phyloP scores from a whole-genome alignment of 2,113 vertebrate genomes.

The Chlorodrepanis virens region DNA sequence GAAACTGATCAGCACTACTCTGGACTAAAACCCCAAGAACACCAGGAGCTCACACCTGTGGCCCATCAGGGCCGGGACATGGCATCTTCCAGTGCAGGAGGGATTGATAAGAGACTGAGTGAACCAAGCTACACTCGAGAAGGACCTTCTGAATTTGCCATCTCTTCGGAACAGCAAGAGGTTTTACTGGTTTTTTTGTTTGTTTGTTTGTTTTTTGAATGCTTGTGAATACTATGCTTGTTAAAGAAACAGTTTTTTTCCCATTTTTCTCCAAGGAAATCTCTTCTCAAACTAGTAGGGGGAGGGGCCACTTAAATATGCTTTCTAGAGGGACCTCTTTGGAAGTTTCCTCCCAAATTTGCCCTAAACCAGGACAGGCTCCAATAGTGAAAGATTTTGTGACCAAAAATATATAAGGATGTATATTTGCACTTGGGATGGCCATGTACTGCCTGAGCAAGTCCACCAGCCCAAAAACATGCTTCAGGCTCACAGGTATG shows the following conservation, averaged over 20 bases:
- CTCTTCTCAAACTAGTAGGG: not conserved
- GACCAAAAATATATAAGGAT: not conserved
- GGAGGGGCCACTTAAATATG: not conserved
- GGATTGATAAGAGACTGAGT: not conserved
- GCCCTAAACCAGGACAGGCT: not conserved
- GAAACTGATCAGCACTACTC: not conserved
- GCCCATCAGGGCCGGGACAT: accelerated
- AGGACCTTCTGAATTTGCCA: not conserved
- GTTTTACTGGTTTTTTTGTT: not conserved
- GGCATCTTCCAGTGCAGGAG: not conserved
- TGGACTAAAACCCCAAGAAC: not conserved
- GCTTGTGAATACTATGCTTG: not conserved
- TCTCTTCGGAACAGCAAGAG: not conserved
- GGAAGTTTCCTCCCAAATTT: not conserved
- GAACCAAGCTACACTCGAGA: not conserved
- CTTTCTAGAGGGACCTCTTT: not conserved
- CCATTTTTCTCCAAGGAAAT: not conserved
- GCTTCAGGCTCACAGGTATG: not conserved
- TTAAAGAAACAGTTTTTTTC: not conserved
- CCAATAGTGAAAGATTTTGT: not conserved
- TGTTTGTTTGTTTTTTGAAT: not conserved
- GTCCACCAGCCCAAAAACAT: not conserved
- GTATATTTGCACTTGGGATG: not conserved
- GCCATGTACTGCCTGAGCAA: not conserved
- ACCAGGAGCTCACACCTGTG: not conserved